A percentile compares a stretch with the other conserved stretches of the same genome.
Conservation (phyloP, 2,888 invertebrate genomes). For the Pammene fasciana region DNA sequence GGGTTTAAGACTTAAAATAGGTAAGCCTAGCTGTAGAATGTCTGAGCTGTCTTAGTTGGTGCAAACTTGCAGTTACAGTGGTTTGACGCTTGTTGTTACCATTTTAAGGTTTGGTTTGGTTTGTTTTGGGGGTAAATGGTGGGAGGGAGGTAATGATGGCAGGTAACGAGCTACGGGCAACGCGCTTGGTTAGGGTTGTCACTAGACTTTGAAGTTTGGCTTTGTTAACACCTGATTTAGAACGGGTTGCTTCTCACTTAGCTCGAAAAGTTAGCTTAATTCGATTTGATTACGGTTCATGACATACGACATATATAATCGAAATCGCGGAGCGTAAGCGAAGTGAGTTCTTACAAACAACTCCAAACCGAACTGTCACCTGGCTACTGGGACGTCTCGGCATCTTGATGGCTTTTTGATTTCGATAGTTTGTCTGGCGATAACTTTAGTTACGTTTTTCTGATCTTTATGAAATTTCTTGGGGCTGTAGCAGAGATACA, state of each 20-base stretch:
- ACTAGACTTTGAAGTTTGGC: conserved; percentile 13
- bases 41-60: not conserved
- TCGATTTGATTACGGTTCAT: not conserved
- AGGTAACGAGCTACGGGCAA: conserved; percentile 36
- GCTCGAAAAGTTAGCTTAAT: not conserved
- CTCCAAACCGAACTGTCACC: too few relatives aligned
- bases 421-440: too few relatives aligned
- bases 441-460: too few relatives aligned
- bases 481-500: too few relatives aligned
- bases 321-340: too few relatives aligned
- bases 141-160: conserved; percentile 21
- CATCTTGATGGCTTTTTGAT: too few relatives aligned
- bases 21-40: not conserved
- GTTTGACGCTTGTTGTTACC: not conserved
- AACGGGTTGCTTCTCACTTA: not conserved
- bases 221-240: not conserved
- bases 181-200: conserved; percentile 23
- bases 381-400: too few relatives aligned
- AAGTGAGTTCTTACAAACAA: too few relatives aligned
- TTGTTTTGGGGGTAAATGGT: not conserved
- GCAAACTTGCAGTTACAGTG: conserved; percentile 2
- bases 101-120: conserved; percentile 9
- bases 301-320: too few relatives aligned
- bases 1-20: not conserved
- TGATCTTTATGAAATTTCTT: too few relatives aligned